Evolutionary conservation across 2,888 invertebrate genomes (phyloP).

Genomic region (Cephus nigrinus): DNA sequence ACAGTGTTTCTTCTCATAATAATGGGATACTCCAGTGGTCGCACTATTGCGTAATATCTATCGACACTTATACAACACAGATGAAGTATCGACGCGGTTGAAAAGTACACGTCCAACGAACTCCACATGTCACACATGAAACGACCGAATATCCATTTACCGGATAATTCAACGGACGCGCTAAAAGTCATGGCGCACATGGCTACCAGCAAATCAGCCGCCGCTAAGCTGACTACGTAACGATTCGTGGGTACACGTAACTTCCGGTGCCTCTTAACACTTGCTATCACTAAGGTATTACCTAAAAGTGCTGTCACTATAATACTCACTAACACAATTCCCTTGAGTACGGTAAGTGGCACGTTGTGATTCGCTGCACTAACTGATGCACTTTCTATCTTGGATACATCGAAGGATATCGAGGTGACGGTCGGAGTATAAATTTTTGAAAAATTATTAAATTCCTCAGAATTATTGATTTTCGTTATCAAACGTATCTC

Average conservation of each 20-base stretch:
- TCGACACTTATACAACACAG: constrained; percentile 95
- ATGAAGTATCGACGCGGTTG: constrained; percentile 91
- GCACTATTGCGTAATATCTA: constrained; percentile 90
- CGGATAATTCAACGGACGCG: constrained; percentile 84
- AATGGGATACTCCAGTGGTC: constrained; percentile 91
- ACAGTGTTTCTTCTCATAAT: constrained; percentile 88
- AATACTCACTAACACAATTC: constrained; percentile 82
- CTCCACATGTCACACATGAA: constrained; percentile 96
- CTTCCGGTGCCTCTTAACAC: constrained; percentile 83
- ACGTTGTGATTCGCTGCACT: constrained; percentile 40
- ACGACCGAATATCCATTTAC: constrained; percentile 90
- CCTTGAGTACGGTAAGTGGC: constrained; percentile 74
- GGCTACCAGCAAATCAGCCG: constrained; percentile 93
- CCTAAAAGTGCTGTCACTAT: constrained; percentile 91
- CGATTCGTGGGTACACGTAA: constrained; percentile 92
- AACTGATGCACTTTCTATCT: constrained; percentile 13
- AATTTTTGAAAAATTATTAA: constrained; percentile 7
- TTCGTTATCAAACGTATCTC: constrained; percentile 15
- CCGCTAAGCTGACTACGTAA: constrained; percentile 93
- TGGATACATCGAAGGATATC: background rate
- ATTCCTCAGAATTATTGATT: background rate
- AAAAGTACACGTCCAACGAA: constrained; percentile 93
- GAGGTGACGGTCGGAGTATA: background rate
- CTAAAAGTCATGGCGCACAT: constrained; percentile 93
- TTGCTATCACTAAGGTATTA: constrained; percentile 89